phyloP scores from a whole-genome alignment of 23 tunicate species.

The Ascidia mentula region DNA sequence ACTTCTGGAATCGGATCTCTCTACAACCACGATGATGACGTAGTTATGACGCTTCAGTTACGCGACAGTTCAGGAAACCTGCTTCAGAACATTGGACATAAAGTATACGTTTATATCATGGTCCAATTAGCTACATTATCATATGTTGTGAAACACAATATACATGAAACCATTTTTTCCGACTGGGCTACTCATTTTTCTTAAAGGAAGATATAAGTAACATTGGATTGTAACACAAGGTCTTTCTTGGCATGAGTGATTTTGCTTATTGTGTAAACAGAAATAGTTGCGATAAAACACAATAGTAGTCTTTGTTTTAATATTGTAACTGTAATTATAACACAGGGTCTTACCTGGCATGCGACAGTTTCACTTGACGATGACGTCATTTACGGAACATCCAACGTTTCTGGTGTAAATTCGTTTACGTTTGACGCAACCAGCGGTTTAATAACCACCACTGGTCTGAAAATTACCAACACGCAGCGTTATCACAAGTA shows the following conservation, averaged over 20 bases:
- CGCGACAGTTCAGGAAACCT: neutral
- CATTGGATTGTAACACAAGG: no score
- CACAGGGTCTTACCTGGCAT: constrained; percentile 76
- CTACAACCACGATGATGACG: constrained; percentile 20
- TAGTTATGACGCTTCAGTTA: neutral
- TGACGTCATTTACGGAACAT: constrained; percentile 15
- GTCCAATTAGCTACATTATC: no score
- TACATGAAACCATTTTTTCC: no score
- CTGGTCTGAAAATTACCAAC: constrained; percentile 34
- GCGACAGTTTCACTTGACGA: constrained; percentile 60
- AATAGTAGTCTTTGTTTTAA: neutral
- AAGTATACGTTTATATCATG: no score
- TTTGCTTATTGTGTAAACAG: no score
- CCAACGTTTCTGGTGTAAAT: constrained; percentile 5
- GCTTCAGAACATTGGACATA: neutral
- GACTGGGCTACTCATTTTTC: no score
- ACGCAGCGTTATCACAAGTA: constrained; percentile 47
- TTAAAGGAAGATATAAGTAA: no score
- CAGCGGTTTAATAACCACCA: constrained; percentile 38
- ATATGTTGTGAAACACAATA: no score
- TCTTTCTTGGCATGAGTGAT: no score
- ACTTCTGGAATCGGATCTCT: constrained; percentile 5
- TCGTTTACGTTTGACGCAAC: constrained; percentile 50
- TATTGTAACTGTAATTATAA: neutral
- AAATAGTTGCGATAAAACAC: no score